A percentile compares a stretch with the other conserved stretches of the same genome.
Evolutionary conservation across 2,797 vertebrate species (phyloP).

Genomic region (Lepus townsendii): DNA sequence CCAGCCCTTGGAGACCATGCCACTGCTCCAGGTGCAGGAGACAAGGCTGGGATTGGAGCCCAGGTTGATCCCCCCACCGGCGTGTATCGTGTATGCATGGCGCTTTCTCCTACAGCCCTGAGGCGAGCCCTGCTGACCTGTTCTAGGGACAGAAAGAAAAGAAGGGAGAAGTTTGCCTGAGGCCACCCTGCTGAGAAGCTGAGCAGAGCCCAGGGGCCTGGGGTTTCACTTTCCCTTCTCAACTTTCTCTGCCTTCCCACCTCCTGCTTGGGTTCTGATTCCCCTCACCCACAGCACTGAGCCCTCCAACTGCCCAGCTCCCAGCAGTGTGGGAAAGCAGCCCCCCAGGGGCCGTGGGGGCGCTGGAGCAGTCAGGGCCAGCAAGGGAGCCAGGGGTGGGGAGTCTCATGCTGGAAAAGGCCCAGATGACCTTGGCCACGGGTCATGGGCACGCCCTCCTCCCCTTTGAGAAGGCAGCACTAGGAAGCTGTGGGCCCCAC

Average conservation of each 20-base stretch:
- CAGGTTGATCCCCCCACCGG: background rate
- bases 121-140: background rate
- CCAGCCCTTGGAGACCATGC: background rate
- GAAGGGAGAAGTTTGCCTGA: background rate
- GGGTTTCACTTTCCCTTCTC: background rate
- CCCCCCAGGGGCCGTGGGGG: background rate
- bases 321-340: background rate
- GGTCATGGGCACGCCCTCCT: background rate
- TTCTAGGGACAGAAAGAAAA: constrained; percentile 10
- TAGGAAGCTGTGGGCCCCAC: background rate
- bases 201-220: background rate
- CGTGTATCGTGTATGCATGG: background rate
- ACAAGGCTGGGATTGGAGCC: background rate
- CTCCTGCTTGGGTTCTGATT: background rate
- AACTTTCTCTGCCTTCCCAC: background rate
- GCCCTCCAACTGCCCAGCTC: background rate
- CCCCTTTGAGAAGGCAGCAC: background rate
- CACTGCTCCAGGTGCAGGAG: background rate
- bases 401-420: background rate
- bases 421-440: background rate
- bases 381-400: background rate
- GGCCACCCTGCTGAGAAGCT: background rate
- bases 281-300: background rate
- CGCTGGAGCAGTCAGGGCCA: background rate
- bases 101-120: background rate